Percentiles rank a stretch among this genome's conserved stretches.
Conservation (phyloP, 2,888 invertebrate genomes). For the Caenorhabditis becei region DNA sequence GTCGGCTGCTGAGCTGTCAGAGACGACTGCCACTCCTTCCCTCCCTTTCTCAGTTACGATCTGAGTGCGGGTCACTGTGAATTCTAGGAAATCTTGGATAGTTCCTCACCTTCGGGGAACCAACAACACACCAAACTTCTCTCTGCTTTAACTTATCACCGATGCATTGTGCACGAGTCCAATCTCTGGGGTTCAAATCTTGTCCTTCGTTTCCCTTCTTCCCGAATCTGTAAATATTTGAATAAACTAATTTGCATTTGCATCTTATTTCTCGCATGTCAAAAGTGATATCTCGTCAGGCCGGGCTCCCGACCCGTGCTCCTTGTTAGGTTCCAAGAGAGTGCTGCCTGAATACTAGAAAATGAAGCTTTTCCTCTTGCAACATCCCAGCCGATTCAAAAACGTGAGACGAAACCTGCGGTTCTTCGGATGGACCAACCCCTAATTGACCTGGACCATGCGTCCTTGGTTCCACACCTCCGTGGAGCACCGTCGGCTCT, state of each 20-base stretch:
- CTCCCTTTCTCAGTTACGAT: constrained; percentile 34
- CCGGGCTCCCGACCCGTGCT: too few relatives aligned
- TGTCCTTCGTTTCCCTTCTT: neutral
- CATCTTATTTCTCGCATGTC: neutral
- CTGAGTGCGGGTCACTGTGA: constrained; percentile 43
- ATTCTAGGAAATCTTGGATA: constrained; percentile 50
- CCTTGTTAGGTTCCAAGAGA: too few relatives aligned
- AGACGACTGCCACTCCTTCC: constrained; percentile 9
- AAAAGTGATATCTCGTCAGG: too few relatives aligned
- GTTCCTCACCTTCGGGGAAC: constrained; percentile 32
- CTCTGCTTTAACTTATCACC: constrained; percentile 49
- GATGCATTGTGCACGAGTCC: constrained; percentile 49
- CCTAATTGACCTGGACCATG: constrained; percentile 23
- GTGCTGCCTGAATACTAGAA: too few relatives aligned
- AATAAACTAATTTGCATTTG: constrained; percentile 45
- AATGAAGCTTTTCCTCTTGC: too few relatives aligned
- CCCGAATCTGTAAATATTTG: constrained; percentile 54
- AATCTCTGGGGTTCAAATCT: constrained; percentile 11
- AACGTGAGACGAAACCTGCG: too few relatives aligned
- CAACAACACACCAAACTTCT: constrained; percentile 25
- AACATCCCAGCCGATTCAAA: too few relatives aligned
- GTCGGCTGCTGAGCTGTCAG: constrained; percentile 7
- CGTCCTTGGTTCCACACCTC: constrained; percentile 24
- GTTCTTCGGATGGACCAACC: neutral
- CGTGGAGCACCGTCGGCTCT: constrained; percentile 33